Evolutionary conservation across 2,888 invertebrate genomes (phyloP).

Genomic region (Ectobius pallidus): DNA sequence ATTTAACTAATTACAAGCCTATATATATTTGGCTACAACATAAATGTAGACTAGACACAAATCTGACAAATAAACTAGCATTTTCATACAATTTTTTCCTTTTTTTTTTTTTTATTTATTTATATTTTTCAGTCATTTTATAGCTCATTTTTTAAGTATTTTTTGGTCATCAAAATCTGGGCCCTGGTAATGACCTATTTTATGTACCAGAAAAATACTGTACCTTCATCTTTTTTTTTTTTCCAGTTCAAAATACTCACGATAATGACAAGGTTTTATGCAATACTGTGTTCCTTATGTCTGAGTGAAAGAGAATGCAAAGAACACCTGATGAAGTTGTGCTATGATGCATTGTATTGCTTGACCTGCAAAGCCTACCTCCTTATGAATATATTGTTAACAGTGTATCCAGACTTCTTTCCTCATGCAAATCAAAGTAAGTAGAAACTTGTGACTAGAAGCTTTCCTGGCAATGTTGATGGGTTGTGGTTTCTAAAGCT

Average conservation of each 20-base stretch:
- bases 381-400: background rate
- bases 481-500: background rate
- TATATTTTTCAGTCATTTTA: too few species aligned
- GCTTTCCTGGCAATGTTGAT: background rate
- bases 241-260: background rate
- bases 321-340: background rate
- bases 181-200: background rate
- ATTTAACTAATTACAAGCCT: too few species aligned
- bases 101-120: background rate
- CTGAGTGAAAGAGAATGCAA: too few species aligned
- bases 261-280: background rate
- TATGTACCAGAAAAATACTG: background rate
- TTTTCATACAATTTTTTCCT: too few species aligned
- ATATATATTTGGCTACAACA: too few species aligned
- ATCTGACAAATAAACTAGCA: too few species aligned
- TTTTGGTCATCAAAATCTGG: too few species aligned
- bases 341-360: slow-evolving; percentile 10
- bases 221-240: background rate
- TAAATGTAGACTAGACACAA: too few species aligned
- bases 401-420: background rate
- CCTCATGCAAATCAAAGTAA: slow-evolving; percentile 10
- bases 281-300: background rate
- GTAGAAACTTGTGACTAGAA: background rate
- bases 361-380: slow-evolving; percentile 5
- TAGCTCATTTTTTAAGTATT: too few species aligned